Base-by-base conservation (phyloP, 2,113 vertebrate genomes). In the Euleptes europaea region DNA sequence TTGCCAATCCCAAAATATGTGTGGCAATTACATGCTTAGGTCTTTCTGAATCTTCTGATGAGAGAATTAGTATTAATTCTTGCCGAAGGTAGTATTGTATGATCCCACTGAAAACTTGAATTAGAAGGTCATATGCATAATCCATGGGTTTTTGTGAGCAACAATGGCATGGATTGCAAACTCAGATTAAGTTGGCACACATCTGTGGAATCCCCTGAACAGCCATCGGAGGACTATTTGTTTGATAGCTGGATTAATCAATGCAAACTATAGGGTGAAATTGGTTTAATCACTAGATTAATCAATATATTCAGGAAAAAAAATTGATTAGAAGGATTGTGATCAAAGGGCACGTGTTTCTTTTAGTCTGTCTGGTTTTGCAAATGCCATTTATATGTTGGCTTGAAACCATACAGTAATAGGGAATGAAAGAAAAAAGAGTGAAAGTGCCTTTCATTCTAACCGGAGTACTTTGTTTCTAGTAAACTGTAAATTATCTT, bases 1-100 rank as follows among this genome's bases (percentile, higher is more conserved):
- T 63, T 91, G 92, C 66, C 88, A 81, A 87, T 57, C 71, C 77
- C 49, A 85, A 85, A 87, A 90, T 94, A 92, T 89, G 89, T 92
- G 38, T 91, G 75, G 28, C 70, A 92, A 78, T 86, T 73, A 57
- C 90, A 83, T 93, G 86, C 38, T 44, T 84, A 49, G 87, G 40
- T 75, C 0, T 88, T 92, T 75, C 44, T 89, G 65, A 79, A 79
- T 92, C 75, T 81, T 71, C 89, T 88, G 74, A 76, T 79, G 13
- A 23, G 35, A 60, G 17, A 79, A 31, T 88, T 78, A 60, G 23
- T 66, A 76, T 84, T 73, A 89, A 92, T 83, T 92, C 84, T 89
- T 51, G 44, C 80, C 38, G 63, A 65, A 84, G 73, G 85, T 80
- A 65, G 67, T 19, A 40, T 17, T 74, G 38, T 23, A 57, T 44